Evolutionary conservation across 2,113 vertebrate genomes (phyloP), one percentile per base, ranked within the genome.

Genomic region (Condylura cristata): DNA sequence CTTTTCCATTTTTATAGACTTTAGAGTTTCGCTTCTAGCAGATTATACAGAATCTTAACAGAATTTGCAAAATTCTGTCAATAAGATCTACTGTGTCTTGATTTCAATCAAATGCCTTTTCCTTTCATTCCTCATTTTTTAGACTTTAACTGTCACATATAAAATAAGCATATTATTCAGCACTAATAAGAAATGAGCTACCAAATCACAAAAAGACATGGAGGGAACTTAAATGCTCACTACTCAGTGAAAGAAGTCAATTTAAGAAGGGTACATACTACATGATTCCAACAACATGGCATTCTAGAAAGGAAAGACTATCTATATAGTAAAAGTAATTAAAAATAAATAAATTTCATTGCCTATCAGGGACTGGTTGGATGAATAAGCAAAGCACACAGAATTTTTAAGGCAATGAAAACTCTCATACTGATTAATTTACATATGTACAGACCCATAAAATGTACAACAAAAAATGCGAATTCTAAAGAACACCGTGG

Each of bases 11-110:
- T 93, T 51, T 65, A 95, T 79, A 93, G 93, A 82, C 30, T 56
- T 94, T 48, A 82, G 24, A 39, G 20, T 17, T 48, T 90, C 39
- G 89, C 63, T 79, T 83, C n/a, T 95, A 79, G 89, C 34, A 94
- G 58, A 92, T 84, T 88, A 87, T 79, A 46, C 30, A 85, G 34
- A 81, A 68, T 88, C 53, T 82, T 90, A 56, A 53, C 26, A 90
- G n/a, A 86, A 94, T 44, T 94, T 88, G 88, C 95, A 65, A 81
- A 96, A 97, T 56, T 95, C 74, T 81, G 44, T 95, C 68, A 91
- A 78, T 41, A 96, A 68, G 51, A 53, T n/a, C n/a, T n/a, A n/a
- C n/a, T n/a, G n/a, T 78, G 30, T 39, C 44, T 82, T 13, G 3
- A 48, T 30, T 90, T 30, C 16, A 78, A 76, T 86, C 70, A 80